These are phyloP conservation scores for Poeciliopsis infans DNA, from an alignment of 2,797 vertebrate species.

Conservation along the genomic window DNA sequence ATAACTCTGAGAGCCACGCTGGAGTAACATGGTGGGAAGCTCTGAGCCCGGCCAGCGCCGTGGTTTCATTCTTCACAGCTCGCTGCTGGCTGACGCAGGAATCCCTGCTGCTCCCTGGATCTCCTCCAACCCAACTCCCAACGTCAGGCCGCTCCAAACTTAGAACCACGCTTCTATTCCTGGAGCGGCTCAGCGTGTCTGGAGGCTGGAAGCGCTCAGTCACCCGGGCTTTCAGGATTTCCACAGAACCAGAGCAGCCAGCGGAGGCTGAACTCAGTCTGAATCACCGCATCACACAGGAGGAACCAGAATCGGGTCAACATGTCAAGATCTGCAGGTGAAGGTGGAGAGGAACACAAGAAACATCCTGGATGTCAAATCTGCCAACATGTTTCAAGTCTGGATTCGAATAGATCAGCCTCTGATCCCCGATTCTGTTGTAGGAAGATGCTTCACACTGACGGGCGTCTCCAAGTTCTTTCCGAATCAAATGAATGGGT, in stretches of 20 bases:
- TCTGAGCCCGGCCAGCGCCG: conserved; percentile 42
- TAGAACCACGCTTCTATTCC: conserved; percentile 53
- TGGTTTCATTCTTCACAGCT: conserved; percentile 67
- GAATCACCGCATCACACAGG: conserved; percentile 6
- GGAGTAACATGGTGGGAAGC: conserved; percentile 34
- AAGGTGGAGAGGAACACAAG: neutral
- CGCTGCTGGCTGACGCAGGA: conserved; percentile 66
- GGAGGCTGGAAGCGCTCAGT: conserved; percentile 14
- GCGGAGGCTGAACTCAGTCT: neutral
- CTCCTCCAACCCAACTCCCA: conserved; percentile 13
- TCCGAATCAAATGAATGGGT: neutral
- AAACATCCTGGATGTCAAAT: no score
- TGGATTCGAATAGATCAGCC: no score
- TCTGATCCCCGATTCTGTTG: neutral
- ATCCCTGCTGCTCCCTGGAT: conserved; percentile 31
- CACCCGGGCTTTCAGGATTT: conserved; percentile 29
- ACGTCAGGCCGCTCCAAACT: conserved; percentile 46
- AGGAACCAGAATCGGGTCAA: neutral
- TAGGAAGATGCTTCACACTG: neutral
- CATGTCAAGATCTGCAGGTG: neutral
- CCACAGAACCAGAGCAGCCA: conserved; percentile 25
- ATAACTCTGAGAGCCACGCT: conserved; percentile 47
- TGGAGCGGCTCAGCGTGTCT: conserved; percentile 36
- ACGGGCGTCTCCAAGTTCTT: neutral
- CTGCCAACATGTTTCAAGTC: no score